A percentile compares a stretch with the other conserved stretches of the same genome.
Conservation (phyloP, 2,888 invertebrate genomes). For the Lissocephala sabroskyi region DNA sequence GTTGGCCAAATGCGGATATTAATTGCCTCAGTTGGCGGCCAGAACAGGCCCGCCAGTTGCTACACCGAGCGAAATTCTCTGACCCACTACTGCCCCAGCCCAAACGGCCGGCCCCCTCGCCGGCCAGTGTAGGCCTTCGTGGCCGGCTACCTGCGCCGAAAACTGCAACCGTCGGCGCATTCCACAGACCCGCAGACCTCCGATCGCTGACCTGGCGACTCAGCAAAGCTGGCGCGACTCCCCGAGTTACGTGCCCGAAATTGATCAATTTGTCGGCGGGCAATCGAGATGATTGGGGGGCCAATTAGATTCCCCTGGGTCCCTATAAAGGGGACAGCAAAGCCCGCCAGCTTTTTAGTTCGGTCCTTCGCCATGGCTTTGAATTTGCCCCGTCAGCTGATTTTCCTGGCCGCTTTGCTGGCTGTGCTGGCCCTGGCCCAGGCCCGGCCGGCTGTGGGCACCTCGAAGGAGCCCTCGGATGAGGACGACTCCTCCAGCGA, state of each 20-base stretch:
- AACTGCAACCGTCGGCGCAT: conserved; percentile 27
- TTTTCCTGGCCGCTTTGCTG: conserved; percentile 1
- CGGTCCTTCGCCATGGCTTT: conserved; percentile 1
- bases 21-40: conserved; percentile 31
- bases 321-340: neutral
- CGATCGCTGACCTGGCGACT: neutral
- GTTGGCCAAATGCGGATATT: neutral
- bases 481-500: conserved; percentile 63
- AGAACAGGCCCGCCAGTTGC: too few species aligned
- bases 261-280: conserved; percentile 2
- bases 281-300: too few species aligned
- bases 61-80: too few species aligned
- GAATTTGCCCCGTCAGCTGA: neutral
- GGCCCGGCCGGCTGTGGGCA: neutral
- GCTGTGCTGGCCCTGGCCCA: conserved; percentile 9
- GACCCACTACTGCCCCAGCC: conserved; percentile 23
- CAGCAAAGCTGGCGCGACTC: neutral
- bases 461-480: conserved; percentile 19
- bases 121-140: conserved; percentile 28
- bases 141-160: conserved; percentile 24
- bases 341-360: neutral
- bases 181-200: conserved; percentile 21
- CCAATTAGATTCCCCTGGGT: neutral
- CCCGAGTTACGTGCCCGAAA: neutral
- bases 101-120: conserved; percentile 1